A percentile compares a stretch with the other conserved stretches of the same genome.
These are phyloP conservation scores for Ericerus pela DNA, from an alignment of 1,140 invertebrate species.

Conservation along the genomic window DNA sequence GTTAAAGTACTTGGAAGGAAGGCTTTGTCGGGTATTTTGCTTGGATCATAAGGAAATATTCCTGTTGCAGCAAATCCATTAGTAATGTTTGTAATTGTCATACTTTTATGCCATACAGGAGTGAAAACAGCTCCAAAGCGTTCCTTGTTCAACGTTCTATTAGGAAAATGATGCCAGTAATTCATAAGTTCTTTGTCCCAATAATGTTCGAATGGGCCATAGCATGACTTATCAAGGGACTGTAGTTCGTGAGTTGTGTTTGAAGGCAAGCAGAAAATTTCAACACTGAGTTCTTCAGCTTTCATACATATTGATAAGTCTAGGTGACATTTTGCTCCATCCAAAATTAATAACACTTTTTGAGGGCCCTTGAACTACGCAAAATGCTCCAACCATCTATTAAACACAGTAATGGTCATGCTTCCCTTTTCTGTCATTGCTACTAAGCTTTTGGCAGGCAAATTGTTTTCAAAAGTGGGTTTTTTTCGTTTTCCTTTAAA, in stretches of 20 bases:
- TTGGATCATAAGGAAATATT: slow-evolving; percentile 22
- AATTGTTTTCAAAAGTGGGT: slow-evolving; percentile 24
- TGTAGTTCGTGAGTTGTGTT: no score
- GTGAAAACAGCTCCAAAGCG: slow-evolving; percentile 16
- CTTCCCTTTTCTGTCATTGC: slow-evolving; percentile 26
- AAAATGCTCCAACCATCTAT: slow-evolving; percentile 28
- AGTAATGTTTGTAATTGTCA: slow-evolving; percentile 19
- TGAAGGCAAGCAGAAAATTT: no score
- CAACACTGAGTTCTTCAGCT: no score
- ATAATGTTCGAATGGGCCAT: no score
- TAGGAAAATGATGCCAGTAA: no score
- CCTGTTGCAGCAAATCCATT: slow-evolving; percentile 21
- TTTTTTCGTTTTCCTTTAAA: slow-evolving; percentile 30
- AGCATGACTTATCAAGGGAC: no score
- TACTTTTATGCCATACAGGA: slow-evolving; percentile 18
- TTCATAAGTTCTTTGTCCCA: no score
- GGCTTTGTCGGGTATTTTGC: slow-evolving; percentile 18
- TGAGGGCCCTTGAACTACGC: slow-evolving; percentile 26
- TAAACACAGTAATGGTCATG: slow-evolving; percentile 29
- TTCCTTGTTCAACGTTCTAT: slow-evolving; percentile 13
- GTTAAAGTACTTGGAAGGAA: slow-evolving; percentile 8
- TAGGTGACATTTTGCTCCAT: no score
- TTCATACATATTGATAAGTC: no score
- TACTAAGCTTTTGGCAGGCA: slow-evolving; percentile 24
- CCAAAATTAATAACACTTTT: no score